Percentiles rank a stretch among this genome's conserved stretches.
Evolutionary conservation across 2,797 vertebrate genomes (phyloP).

Genomic region (Garrulus glandarius): DNA sequence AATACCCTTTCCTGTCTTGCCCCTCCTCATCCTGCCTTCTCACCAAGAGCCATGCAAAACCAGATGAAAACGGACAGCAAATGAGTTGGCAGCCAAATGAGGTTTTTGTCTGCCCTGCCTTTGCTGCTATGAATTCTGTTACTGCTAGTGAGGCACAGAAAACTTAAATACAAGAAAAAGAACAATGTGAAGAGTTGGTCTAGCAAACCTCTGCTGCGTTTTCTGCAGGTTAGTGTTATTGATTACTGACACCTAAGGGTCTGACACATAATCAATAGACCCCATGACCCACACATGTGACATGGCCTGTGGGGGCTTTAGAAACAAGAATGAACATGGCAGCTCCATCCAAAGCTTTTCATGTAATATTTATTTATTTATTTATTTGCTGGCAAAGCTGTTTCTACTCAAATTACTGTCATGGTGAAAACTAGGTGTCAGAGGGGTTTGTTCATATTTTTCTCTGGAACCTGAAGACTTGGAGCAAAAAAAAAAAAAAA

Average conservation of each 20-base stretch:
- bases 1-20: slow-evolving; percentile 14
- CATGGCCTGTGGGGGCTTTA: slow-evolving; percentile 76
- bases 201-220: slow-evolving; percentile 69
- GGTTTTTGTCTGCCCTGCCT: neutral
- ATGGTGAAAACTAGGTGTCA: neutral
- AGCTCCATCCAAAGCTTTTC: slow-evolving; percentile 69
- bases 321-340: slow-evolving; percentile 78
- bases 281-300: slow-evolving; percentile 84
- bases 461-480: neutral
- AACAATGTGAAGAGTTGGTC: slow-evolving; percentile 4
- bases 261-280: slow-evolving; percentile 93
- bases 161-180: slow-evolving; percentile 13
- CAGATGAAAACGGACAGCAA: slow-evolving; percentile 15
- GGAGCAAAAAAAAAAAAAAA: neutral
- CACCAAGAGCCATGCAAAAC: slow-evolving; percentile 13
- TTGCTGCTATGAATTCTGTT: neutral
- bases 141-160: neutral
- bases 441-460: slow-evolving; percentile 18
- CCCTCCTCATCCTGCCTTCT: slow-evolving; percentile 7
- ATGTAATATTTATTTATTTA: slow-evolving; percentile 68
- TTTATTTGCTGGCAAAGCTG: slow-evolving; percentile 58
- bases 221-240: slow-evolving; percentile 83
- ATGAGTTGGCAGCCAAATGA: slow-evolving; percentile 36
- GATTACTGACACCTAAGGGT: slow-evolving; percentile 88
- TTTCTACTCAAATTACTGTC: slow-evolving; percentile 68